phyloP scores from a whole-genome alignment of 2,797 vertebrate genomes.

The Megaceryle alcyon region DNA sequence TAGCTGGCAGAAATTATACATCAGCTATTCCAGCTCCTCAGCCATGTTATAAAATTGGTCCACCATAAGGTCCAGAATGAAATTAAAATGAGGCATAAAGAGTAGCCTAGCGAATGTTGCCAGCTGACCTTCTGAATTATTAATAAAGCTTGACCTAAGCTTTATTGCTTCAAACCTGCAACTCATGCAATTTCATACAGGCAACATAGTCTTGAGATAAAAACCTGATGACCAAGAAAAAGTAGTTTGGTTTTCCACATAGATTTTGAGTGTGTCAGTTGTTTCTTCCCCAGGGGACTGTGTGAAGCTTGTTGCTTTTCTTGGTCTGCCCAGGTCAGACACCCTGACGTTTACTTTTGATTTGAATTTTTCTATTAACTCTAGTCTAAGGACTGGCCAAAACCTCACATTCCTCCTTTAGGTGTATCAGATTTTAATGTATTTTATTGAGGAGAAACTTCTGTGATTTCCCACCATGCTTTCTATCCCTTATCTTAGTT shows the following conservation, averaged over 20 bases:
- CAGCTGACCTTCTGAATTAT: slow-evolving; percentile 54
- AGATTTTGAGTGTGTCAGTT: background rate
- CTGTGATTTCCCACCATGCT: background rate
- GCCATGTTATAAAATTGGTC: background rate
- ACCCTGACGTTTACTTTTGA: background rate
- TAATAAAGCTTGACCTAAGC: background rate
- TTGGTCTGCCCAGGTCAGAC: background rate
- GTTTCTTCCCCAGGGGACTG: background rate
- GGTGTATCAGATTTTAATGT: background rate
- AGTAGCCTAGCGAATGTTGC: background rate
- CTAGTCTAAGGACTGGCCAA: background rate
- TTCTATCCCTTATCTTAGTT: background rate
- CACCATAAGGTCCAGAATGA: background rate
- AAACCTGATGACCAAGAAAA: background rate
- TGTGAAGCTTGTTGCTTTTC: background rate
- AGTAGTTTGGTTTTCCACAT: background rate
- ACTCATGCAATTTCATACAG: background rate
- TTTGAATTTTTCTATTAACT: background rate
- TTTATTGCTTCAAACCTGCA: slow-evolving; percentile 21
- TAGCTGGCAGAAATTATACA: background rate
- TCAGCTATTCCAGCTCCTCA: background rate
- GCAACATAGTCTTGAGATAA: background rate
- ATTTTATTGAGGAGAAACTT: background rate
- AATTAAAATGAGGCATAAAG: slow-evolving; percentile 18
- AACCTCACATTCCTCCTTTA: background rate